phyloP scores from a whole-genome alignment of 2,797 vertebrate genomes.

The Enteromius anoplus region DNA sequence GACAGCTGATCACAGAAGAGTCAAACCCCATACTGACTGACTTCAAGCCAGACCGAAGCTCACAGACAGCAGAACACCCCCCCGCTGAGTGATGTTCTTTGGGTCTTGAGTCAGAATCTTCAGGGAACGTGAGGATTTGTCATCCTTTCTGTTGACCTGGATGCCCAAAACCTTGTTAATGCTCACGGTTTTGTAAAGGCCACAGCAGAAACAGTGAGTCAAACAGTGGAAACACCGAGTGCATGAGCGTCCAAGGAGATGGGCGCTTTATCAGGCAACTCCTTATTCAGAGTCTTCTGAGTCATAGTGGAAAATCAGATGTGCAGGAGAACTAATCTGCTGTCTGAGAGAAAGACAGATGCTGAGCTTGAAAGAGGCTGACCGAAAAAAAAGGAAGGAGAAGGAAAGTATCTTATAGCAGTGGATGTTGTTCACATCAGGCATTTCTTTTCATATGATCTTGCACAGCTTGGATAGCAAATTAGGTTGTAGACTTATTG shows the following conservation, averaged over 20 bases:
- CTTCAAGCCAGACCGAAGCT: neutral
- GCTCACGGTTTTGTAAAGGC: conserved; percentile 41
- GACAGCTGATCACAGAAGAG: conserved; percentile 13
- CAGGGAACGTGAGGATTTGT: neutral
- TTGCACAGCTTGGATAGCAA: too few species aligned
- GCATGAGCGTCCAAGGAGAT: neutral
- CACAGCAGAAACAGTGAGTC: conserved; percentile 49
- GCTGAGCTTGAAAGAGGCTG: neutral
- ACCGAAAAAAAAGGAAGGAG: neutral
- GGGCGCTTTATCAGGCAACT: neutral
- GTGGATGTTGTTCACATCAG: neutral
- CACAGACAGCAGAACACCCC: neutral
- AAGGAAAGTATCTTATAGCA: neutral
- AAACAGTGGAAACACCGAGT: neutral
- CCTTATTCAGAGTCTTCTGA: conserved; percentile 4
- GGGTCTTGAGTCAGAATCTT: neutral
- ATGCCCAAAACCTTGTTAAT: neutral
- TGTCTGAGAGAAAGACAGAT: conserved; percentile 18
- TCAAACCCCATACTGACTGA: neutral
- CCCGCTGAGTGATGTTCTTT: neutral
- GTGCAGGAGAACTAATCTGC: conserved; percentile 26
- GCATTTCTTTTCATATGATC: neutral
- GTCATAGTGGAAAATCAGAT: conserved; percentile 11
- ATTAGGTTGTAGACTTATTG: too few species aligned
- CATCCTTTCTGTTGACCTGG: conserved; percentile 10